Evolutionary conservation across 1,140 invertebrate species (phyloP), one percentile per base, ranked within the genome.

Genomic region (Drosophila burlai): DNA sequence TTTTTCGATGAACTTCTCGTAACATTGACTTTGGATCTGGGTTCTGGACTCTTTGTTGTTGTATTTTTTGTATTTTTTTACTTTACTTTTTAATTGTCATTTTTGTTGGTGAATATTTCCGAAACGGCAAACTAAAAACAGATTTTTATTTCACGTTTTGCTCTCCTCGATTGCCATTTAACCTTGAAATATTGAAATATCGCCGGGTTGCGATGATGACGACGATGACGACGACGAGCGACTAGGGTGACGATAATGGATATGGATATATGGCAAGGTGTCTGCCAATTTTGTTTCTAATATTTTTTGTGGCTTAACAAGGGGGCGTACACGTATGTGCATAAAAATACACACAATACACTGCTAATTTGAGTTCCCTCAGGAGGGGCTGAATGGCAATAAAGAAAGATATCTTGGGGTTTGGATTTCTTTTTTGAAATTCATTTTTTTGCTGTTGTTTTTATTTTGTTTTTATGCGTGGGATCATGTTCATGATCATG

Each of bases 181-280:
- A 83, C 83, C 84, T 87, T 89, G 81, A 87, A 83, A 78, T 72
- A 81, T 67, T 43, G 72, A 83, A 87, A 87, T 63, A 80, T 62
- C 52, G 46, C 59, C 77, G 81, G 77, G 67, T 63, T 68, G 72
- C 80, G 60, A 55, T 43, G 59, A 67, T 43, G 59, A 67, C 69
- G 68, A 60, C 80, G 60, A 55, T 43, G 59, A 67, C 31, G 8
- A 31, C 50, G 62, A 36, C 60, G 15, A 50, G 16, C 60, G 15
- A 50, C 47, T 11, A 52, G 16, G 49, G 50, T 18, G 68, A 38
- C 58, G 67, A 73, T 26, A 5, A 77, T 83, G 61, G 60, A 50
- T 78, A 82, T 74, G 52, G 64, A 66, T 67, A 76, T 80, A 76
- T 83, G 76, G 76, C 73, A 80, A 76, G 80, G 65, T 85, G 75